Percentiles rank a stretch among this genome's conserved stretches.
phyloP scores from a whole-genome alignment of 2,113 vertebrate genomes.

The Elanus axillaris region DNA sequence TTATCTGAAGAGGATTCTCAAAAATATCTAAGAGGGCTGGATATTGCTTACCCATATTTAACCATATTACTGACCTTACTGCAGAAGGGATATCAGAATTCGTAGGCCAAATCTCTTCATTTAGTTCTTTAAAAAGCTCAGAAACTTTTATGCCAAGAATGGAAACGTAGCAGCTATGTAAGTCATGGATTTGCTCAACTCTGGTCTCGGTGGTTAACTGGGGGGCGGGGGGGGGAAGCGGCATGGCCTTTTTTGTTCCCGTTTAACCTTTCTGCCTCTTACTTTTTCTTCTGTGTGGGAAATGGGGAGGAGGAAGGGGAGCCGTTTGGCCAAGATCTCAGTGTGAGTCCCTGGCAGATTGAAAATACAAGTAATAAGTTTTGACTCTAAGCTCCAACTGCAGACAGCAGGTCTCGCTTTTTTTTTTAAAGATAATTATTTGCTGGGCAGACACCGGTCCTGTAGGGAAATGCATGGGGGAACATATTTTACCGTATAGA shows the following conservation, averaged over 20 bases:
- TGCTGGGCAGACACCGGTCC: background rate
- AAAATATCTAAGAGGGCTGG: background rate
- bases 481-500: background rate
- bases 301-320: background rate
- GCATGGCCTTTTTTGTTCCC: background rate
- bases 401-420: background rate
- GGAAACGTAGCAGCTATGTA: background rate
- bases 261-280: background rate
- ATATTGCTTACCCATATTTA: background rate
- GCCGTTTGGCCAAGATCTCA: background rate
- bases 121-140: background rate
- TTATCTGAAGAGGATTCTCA: background rate
- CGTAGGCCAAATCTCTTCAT: background rate
- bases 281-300: constrained; percentile 1
- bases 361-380: constrained; percentile 26
- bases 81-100: background rate
- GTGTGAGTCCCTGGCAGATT: constrained; percentile 7
- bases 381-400: constrained; percentile 32
- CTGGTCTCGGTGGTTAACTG: background rate
- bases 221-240: too few species aligned
- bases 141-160: background rate
- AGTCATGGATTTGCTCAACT: background rate
- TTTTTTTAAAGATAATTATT: background rate
- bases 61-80: background rate
- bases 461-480: background rate